Percentiles rank a stretch among this genome's conserved stretches.
These are phyloP conservation scores for Diplolepis rosae DNA, from an alignment of 2,888 invertebrate genomes.

Conservation along the genomic window DNA sequence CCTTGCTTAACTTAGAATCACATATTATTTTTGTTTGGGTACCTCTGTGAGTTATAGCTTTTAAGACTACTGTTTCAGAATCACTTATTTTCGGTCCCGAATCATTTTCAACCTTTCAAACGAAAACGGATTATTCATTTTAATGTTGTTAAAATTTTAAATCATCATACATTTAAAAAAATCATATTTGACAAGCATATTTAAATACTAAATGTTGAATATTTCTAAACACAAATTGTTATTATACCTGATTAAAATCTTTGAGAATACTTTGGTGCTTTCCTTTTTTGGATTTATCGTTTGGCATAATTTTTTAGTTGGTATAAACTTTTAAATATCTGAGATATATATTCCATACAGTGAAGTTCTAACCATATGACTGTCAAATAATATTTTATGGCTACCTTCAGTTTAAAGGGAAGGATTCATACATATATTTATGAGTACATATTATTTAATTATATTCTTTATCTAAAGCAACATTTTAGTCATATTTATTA, in stretches of 20 bases:
- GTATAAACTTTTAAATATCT: background rate
- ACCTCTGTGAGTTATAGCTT: constrained; percentile 55
- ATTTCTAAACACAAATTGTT: background rate
- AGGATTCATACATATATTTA: background rate
- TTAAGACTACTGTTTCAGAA: constrained; percentile 47
- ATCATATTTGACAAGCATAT: background rate
- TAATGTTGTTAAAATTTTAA: background rate
- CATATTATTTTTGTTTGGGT: constrained; percentile 60
- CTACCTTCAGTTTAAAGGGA: constrained; percentile 9
- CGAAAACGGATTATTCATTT: background rate
- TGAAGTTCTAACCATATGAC: background rate
- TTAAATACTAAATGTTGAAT: background rate
- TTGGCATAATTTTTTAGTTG: background rate
- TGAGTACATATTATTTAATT: too few species aligned
- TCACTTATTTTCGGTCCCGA: constrained; percentile 51
- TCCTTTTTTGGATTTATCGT: background rate
- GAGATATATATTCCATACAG: background rate
- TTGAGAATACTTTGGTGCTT: background rate
- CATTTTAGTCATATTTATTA: too few species aligned
- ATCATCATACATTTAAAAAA: background rate
- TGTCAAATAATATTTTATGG: background rate
- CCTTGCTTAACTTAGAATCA: constrained; percentile 45
- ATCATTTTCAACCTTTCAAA: background rate
- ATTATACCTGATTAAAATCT: background rate
- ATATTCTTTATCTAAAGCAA: too few species aligned